Percentiles rank a stretch among this genome's conserved stretches.
phyloP scores from a whole-genome alignment of 2,797 vertebrate species.

The Somateria mollissima region DNA sequence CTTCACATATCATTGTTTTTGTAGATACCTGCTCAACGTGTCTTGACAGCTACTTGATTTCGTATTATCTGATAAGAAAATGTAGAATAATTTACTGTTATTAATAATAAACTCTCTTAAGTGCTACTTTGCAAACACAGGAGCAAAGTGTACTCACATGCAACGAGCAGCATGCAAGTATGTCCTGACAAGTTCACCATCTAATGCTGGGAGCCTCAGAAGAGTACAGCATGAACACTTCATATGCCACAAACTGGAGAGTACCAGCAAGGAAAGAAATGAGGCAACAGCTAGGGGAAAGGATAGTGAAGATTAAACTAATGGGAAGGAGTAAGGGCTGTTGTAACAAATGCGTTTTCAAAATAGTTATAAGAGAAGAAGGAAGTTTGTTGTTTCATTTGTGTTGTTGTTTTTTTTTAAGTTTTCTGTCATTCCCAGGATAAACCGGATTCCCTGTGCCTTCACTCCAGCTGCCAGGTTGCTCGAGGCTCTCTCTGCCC shows the following conservation, averaged over 20 bases:
- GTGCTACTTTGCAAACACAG: constrained; percentile 30
- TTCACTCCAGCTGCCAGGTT: background rate
- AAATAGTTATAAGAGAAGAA: background rate
- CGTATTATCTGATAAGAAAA: constrained; percentile 57
- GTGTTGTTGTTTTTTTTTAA: background rate
- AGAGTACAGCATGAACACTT: background rate
- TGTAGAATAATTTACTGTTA: constrained; percentile 55
- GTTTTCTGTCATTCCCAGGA: background rate
- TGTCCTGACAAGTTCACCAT: constrained; percentile 38
- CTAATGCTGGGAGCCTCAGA: background rate
- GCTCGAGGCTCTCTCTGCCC: background rate
- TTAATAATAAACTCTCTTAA: constrained; percentile 58
- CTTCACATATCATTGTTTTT: constrained; percentile 39
- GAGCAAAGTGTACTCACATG: background rate
- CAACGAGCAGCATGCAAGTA: background rate
- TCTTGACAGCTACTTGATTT: constrained; percentile 37
- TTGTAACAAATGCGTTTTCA: background rate
- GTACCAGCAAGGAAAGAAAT: background rate
- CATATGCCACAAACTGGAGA: background rate
- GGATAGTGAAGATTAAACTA: background rate
- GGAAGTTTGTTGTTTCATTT: background rate
- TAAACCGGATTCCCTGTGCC: background rate
- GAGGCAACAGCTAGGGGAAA: background rate
- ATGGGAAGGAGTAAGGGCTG: background rate
- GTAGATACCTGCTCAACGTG: constrained; percentile 31